A percentile compares a stretch with the other conserved stretches of the same genome.
phyloP scores from a whole-genome alignment of 2,113 vertebrate species.

The Syrmaticus mikado region DNA sequence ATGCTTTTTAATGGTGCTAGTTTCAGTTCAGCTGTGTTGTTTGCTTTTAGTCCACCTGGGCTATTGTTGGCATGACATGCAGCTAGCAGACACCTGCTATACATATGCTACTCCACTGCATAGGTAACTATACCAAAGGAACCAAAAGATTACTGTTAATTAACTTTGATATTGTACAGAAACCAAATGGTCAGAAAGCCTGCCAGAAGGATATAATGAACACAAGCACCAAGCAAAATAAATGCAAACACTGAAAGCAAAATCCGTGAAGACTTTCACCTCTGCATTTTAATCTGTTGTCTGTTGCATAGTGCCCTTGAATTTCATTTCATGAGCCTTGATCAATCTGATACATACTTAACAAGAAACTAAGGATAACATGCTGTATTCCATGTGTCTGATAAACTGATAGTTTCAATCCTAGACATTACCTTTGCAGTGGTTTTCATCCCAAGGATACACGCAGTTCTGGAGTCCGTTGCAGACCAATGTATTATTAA shows the following conservation, averaged over 20 bases:
- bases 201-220: background rate
- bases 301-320: background rate
- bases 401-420: background rate
- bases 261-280: background rate
- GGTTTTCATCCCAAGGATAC: slow-evolving; percentile 99
- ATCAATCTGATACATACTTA: background rate
- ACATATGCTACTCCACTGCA: background rate
- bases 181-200: background rate
- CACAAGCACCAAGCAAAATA: background rate
- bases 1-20: background rate
- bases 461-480: slow-evolving; percentile 98
- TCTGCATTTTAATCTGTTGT: background rate
- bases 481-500: slow-evolving; percentile 97
- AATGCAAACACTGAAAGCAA: background rate
- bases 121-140: background rate
- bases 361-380: background rate
- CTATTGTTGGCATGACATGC: background rate
- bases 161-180: background rate
- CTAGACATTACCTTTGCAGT: slow-evolving; percentile 92
- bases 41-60: background rate
- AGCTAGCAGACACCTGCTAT: background rate
- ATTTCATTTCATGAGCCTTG: background rate
- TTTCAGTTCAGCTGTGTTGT: background rate
- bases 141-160: background rate
- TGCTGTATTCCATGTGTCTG: background rate